phyloP scores from a whole-genome alignment of 2,797 vertebrate species.

The Furcifer pardalis region DNA sequence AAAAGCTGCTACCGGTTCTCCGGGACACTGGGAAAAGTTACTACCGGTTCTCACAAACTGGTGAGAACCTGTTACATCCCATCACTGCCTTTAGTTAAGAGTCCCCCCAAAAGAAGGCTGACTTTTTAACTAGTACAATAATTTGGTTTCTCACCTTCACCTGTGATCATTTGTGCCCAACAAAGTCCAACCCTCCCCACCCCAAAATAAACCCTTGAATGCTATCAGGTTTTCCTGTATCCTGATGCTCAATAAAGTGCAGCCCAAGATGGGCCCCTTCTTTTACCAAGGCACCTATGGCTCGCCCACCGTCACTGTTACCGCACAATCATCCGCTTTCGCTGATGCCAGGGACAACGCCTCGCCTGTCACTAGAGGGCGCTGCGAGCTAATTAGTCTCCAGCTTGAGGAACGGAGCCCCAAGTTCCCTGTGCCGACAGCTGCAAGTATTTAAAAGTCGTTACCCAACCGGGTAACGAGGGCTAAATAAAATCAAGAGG shows the following conservation, averaged over 20 bases:
- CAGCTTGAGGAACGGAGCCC: constrained; percentile 45
- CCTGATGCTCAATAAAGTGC: background rate
- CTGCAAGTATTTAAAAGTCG: constrained; percentile 23
- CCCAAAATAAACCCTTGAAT: background rate
- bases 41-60: too few species aligned
- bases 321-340: too few species aligned
- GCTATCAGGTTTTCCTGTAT: too few species aligned
- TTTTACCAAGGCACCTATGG: too few species aligned
- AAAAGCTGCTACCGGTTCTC: too few species aligned
- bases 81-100: background rate
- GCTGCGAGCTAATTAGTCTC: constrained; percentile 34
- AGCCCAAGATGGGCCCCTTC: too few species aligned
- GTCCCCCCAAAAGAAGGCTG: too few species aligned
- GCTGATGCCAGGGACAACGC: background rate
- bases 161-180: too few species aligned
- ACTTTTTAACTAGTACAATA: too few species aligned
- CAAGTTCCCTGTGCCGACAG: constrained; percentile 63
- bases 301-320: background rate
- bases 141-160: too few species aligned
- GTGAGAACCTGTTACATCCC: too few species aligned
- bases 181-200: background rate
- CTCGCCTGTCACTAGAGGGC: constrained; percentile 61
- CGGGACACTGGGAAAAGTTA: too few species aligned
- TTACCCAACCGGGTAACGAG: background rate
- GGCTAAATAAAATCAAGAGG: background rate